Conservation (phyloP, 2,888 invertebrate genomes). For the Keiferia lycopersicella region DNA sequence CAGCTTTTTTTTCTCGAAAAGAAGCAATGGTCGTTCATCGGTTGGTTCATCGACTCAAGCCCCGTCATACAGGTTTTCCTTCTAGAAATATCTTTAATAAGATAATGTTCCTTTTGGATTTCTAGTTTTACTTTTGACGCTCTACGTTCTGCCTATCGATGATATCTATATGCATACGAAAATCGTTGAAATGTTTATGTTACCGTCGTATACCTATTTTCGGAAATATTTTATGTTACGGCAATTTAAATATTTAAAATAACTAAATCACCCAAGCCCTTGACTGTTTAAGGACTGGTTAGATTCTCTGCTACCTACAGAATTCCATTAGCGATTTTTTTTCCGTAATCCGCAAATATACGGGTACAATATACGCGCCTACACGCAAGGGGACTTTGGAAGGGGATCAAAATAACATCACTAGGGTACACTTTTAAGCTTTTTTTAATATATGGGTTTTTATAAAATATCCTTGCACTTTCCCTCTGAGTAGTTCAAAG, state of each 20-base stretch:
- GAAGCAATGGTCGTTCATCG: too few relatives aligned
- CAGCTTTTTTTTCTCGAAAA: too few relatives aligned
- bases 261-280: neutral
- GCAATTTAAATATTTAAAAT: neutral
- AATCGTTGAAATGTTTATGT: too few relatives aligned
- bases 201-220: neutral
- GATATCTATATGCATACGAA: too few relatives aligned
- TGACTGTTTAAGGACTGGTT: neutral
- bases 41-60: too few relatives aligned
- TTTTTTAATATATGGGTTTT: slow-evolving; percentile 12
- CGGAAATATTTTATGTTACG: neutral
- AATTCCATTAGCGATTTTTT: slow-evolving; percentile 18
- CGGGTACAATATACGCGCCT: slow-evolving; percentile 22
- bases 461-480: neutral
- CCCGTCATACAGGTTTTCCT: too few relatives aligned
- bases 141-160: too few relatives aligned
- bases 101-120: too few relatives aligned
- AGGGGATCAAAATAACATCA: slow-evolving; percentile 10
- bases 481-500: slow-evolving; percentile 5
- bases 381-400: slow-evolving; percentile 10
- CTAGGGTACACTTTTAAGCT: slow-evolving; percentile 9
- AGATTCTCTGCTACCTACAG: too few relatives aligned
- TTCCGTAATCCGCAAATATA: slow-evolving; percentile 18
- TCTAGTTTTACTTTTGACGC: too few relatives aligned
- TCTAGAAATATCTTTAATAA: too few relatives aligned